A percentile compares a stretch with the other conserved stretches of the same genome.
These are phyloP conservation scores for Rapana venosa DNA, from an alignment of 2,888 invertebrate genomes.

Conservation along the genomic window DNA sequence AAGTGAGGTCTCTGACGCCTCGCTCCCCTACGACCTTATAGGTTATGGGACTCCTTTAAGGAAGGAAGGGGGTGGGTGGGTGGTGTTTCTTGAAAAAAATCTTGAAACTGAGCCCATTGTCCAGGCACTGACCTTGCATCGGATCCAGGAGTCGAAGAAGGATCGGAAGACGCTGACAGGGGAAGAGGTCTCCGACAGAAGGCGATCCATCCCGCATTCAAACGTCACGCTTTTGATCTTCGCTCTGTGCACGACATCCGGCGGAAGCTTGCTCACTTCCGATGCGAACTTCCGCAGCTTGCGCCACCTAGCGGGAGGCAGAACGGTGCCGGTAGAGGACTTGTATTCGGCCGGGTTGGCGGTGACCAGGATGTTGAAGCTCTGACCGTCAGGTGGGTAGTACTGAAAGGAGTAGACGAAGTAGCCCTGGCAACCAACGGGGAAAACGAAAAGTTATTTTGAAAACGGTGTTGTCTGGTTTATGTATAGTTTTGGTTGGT, in stretches of 20 bases:
- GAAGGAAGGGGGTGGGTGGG: too few species aligned
- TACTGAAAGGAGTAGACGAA: conserved; percentile 40
- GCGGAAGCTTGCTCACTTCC: conserved; percentile 26
- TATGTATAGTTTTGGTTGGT: not conserved
- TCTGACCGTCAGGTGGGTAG: conserved; percentile 37
- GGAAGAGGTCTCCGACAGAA: conserved; percentile 37
- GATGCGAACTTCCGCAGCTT: conserved; percentile 12
- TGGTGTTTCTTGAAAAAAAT: too few species aligned
- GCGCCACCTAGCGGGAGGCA: conserved; percentile 31
- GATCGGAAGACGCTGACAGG: conserved; percentile 41
- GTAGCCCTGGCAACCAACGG: not conserved
- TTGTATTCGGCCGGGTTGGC: not conserved
- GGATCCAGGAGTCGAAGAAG: conserved; percentile 44
- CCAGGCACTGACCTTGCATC: conserved; percentile 39
- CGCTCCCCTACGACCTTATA: too few species aligned
- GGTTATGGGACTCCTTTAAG: too few species aligned
- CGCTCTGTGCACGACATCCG: conserved; percentile 30
- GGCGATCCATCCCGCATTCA: conserved; percentile 38
- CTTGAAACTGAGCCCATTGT: too few species aligned
- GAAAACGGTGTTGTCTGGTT: not conserved
- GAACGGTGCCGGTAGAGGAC: not conserved
- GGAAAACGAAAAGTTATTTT: too few species aligned
- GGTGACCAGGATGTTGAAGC: conserved; percentile 36
- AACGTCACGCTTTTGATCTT: conserved; percentile 40
- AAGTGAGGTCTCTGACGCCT: too few species aligned